These are phyloP conservation scores for Drosophila antonietae DNA, from an alignment of 2,888 invertebrate species.

Conservation along the genomic window DNA sequence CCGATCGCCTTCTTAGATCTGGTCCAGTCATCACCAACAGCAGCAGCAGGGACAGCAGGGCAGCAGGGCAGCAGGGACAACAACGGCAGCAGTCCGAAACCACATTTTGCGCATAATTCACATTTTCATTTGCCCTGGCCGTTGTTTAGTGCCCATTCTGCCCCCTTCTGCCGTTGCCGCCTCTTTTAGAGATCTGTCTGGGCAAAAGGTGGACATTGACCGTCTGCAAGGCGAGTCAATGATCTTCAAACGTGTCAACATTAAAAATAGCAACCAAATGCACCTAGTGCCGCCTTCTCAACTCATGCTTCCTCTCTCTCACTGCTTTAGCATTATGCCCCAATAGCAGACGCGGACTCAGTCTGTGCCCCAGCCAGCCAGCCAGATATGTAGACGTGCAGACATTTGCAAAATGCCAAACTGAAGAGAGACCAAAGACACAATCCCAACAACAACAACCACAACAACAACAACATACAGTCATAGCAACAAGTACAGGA, in stretches of 20 bases:
- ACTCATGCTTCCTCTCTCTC: background rate
- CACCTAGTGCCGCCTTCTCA: slow-evolving; percentile 27
- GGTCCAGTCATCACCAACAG: slow-evolving; percentile 51
- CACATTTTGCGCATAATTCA: slow-evolving; percentile 68
- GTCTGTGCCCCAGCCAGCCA: slow-evolving; percentile 42
- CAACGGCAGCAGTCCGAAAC: slow-evolving; percentile 47
- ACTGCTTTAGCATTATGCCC: background rate
- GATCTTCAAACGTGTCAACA: slow-evolving; percentile 80
- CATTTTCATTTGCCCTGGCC: slow-evolving; percentile 51
- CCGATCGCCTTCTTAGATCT: slow-evolving; percentile 37
- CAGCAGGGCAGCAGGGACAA: slow-evolving; percentile 5
- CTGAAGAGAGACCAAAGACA: slow-evolving; percentile 69
- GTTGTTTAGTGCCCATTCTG: slow-evolving; percentile 24
- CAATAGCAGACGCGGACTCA: slow-evolving; percentile 32
- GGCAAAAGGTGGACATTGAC: slow-evolving; percentile 71
- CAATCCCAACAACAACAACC: slow-evolving; percentile 49
- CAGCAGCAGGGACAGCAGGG: background rate
- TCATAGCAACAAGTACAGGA: slow-evolving; percentile 62
- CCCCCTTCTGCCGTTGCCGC: background rate
- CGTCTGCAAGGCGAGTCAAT: slow-evolving; percentile 74
- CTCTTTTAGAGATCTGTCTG: slow-evolving; percentile 43
- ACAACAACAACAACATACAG: slow-evolving; percentile 40
- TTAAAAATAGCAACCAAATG: slow-evolving; percentile 77
- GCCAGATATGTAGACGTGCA: slow-evolving; percentile 75
- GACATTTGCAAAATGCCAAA: slow-evolving; percentile 77